Conservation (phyloP, 92 coral and sea anemone genomes). For the Isaurus tuberculatus region DNA sequence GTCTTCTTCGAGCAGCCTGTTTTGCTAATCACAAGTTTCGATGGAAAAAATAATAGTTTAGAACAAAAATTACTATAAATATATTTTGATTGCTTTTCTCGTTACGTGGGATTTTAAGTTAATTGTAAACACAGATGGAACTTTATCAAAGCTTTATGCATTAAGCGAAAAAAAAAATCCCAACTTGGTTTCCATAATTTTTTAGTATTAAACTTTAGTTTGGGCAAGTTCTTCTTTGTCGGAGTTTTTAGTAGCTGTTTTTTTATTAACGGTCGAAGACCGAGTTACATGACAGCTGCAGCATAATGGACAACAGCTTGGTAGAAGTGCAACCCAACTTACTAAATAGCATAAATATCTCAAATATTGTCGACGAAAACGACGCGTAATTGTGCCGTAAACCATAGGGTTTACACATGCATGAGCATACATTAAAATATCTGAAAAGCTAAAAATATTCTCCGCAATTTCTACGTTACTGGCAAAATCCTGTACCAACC, state of each 20-base stretch:
- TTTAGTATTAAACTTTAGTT: conserved; percentile 1
- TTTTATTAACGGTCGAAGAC: neutral
- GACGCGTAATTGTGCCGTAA: conserved; percentile 71
- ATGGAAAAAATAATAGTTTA: no score
- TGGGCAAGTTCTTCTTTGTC: neutral
- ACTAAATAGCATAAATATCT: conserved; percentile 40
- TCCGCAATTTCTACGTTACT: conserved; percentile 3
- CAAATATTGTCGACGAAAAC: conserved; percentile 46
- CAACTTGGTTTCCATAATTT: no score
- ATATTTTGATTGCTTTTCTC: no score
- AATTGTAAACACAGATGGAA: no score
- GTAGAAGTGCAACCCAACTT: neutral
- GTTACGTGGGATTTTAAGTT: no score
- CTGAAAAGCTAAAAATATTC: conserved; percentile 58
- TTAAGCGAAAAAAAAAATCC: no score
- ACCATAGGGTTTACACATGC: conserved; percentile 69
- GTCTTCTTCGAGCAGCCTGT: no score
- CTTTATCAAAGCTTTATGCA: no score
- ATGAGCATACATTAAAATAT: conserved; percentile 55
- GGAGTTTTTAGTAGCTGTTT: neutral
- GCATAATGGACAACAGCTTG: neutral
- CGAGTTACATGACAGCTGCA: neutral
- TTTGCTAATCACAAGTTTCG: no score
- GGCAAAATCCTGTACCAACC: conserved; percentile 57
- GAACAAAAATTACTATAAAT: no score